Percentiles rank a stretch among this genome's conserved stretches.
Evolutionary conservation across 1,140 invertebrate genomes (phyloP).

Genomic region (Chymomyza costata): DNA sequence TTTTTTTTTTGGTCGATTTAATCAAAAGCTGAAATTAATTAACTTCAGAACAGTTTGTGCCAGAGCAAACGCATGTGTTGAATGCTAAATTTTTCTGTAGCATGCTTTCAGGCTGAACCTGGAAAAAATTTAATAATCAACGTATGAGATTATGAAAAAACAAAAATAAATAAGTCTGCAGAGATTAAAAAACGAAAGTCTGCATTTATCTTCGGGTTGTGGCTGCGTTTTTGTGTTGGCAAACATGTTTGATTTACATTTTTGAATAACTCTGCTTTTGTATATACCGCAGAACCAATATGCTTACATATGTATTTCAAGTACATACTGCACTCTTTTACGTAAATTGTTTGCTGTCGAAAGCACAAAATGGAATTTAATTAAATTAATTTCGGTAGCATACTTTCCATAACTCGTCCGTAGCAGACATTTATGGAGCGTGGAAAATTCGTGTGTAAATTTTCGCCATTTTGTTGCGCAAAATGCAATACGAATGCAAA

Average conservation of each 20-base stretch:
- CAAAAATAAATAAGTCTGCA: no score
- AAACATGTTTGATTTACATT: slow-evolving; percentile 69
- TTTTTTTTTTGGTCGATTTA: slow-evolving; percentile 41
- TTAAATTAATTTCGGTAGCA: slow-evolving; percentile 59
- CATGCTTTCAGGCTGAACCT: no score
- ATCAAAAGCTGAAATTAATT: slow-evolving; percentile 63
- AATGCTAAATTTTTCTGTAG: no score
- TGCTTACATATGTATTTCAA: slow-evolving; percentile 1
- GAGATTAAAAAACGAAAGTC: slow-evolving; percentile 23
- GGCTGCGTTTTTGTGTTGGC: slow-evolving; percentile 13
- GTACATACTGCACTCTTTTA: slow-evolving; percentile 1
- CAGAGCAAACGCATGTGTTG: no score
- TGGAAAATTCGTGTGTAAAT: slow-evolving; percentile 5
- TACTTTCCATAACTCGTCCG: slow-evolving; percentile 18
- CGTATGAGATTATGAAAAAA: no score
- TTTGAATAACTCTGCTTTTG: slow-evolving; percentile 61
- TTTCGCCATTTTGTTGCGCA: no score
- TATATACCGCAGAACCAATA: slow-evolving; percentile 32
- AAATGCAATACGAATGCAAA: no score
- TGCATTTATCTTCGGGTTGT: slow-evolving; percentile 3
- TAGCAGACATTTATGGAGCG: slow-evolving; percentile 30
- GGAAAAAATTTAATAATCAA: no score
- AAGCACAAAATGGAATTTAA: slow-evolving; percentile 47
- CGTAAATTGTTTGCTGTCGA: slow-evolving; percentile 41
- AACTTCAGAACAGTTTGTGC: slow-evolving; percentile 45